Conservation (phyloP, 2,797 vertebrate species). For the Galaxias olidus region DNA sequence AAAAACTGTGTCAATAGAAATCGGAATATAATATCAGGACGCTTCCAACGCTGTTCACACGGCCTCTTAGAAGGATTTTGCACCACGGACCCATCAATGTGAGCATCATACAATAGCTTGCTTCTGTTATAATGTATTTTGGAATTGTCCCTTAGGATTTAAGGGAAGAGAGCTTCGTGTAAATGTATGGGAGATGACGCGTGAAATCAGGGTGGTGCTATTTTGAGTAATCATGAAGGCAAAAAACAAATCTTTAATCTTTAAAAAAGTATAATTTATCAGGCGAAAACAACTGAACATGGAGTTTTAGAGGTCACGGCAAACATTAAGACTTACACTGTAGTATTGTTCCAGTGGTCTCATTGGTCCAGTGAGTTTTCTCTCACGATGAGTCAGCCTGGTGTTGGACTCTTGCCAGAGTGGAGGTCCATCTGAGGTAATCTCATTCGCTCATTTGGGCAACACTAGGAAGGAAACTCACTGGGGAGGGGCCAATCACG, state of each 20-base stretch:
- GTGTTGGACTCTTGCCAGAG: too few species aligned
- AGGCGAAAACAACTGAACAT: too few species aligned
- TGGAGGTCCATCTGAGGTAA: slow-evolving; percentile 30
- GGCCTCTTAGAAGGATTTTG: slow-evolving; percentile 20
- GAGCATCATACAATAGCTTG: slow-evolving; percentile 19
- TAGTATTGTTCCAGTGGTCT: too few species aligned
- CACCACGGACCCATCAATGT: slow-evolving; percentile 15
- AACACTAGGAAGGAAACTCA: slow-evolving; percentile 53
- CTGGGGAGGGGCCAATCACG: slow-evolving; percentile 26
- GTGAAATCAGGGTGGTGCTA: slow-evolving; percentile 4
- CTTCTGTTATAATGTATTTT: slow-evolving; percentile 16
- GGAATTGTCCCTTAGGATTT: slow-evolving; percentile 18
- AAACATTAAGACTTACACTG: too few species aligned
- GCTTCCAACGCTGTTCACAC: slow-evolving; percentile 33
- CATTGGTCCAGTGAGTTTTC: too few species aligned
- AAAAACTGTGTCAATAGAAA: slow-evolving; percentile 19
- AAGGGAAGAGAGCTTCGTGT: not conserved
- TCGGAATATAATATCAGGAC: slow-evolving; percentile 44
- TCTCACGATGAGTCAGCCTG: slow-evolving; percentile 12
- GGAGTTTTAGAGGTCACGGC: not conserved
- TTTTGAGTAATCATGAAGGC: not conserved
- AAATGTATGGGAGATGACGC: not conserved
- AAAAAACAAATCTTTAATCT: too few species aligned
- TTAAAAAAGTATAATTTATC: too few species aligned
- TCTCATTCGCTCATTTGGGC: slow-evolving; percentile 31